Evolutionary conservation across 1,140 invertebrate genomes (phyloP), one percentile per base, ranked within the genome.

Genomic region (Drosophila trapezifrons): DNA sequence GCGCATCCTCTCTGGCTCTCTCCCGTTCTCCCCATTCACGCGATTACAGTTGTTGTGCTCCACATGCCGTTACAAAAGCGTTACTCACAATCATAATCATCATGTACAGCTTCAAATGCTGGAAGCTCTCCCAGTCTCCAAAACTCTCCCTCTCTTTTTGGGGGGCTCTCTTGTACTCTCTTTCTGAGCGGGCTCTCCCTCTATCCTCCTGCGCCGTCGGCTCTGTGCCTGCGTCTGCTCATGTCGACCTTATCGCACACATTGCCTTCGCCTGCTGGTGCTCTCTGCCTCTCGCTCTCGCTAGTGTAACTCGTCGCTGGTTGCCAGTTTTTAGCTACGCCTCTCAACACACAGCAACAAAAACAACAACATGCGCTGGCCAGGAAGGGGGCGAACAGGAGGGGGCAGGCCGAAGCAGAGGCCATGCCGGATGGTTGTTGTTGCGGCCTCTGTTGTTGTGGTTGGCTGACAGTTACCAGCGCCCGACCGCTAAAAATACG

Each of bases 321-420:
- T 70, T 55, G 47, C 55, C 67, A 38, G 47, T 71, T 87, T 87
- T 87, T 83, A 83, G 84, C 84, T 87, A 87, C 84, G 84, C 84
- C 84, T 87, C 84, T 82, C 58, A 78, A 75, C 62, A 62, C 58
- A 58, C 46, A 59, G 15, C 51, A 60, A 51, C 49, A 66, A 22
- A 46, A 76, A 51, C 54, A 52, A 72, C 55, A 57, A 62, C 58
- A 46, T 25, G 49, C 80, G 22, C 12, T 37, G 29, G 18, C 32
- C 13, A 10, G 63, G 56, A 62, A 35, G 62, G 62, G 62, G 74
- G 47, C 18, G 76, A 40, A 69, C 75, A 65, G 64, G 42, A 59
- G 46, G 46, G 37, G 37, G 35, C 76, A 71, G 67, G 78, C 60
- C 72, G 18, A 69, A 37, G 32, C 40, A 64, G 70, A 66, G 56